Evolutionary conservation across 2,113 vertebrate genomes (phyloP).

Genomic region (Gila orcuttii): DNA sequence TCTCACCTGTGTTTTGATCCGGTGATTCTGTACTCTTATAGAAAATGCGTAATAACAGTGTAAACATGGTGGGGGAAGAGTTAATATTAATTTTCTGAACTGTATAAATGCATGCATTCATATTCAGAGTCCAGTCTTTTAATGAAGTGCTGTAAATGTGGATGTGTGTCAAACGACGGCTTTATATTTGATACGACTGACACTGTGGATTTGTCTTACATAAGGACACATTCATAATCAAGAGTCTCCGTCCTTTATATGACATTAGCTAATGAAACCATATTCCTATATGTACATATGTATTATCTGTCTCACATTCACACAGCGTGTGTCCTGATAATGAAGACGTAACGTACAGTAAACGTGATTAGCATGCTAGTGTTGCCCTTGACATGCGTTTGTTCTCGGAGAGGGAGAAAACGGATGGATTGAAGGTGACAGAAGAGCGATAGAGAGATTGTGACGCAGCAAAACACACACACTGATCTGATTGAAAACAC

Average conservation of each 20-base stretch:
- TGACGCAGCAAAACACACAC: too few species aligned
- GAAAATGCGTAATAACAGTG: too few species aligned
- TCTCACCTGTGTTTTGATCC: too few species aligned
- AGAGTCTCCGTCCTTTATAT: neutral
- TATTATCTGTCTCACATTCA: neutral
- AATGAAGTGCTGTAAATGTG: neutral
- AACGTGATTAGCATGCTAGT: too few species aligned
- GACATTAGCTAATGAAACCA: neutral
- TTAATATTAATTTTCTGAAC: neutral
- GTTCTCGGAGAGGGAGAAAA: too few species aligned
- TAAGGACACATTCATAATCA: neutral
- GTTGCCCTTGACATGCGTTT: too few species aligned
- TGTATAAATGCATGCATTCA: too few species aligned
- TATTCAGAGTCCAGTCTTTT: neutral
- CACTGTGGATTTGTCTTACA: neutral
- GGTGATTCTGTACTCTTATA: too few species aligned
- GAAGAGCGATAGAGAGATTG: too few species aligned
- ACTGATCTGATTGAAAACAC: too few species aligned
- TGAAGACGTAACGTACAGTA: neutral
- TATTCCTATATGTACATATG: neutral
- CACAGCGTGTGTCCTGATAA: neutral
- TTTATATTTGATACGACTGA: neutral
- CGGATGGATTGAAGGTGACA: too few species aligned
- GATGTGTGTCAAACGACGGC: neutral
- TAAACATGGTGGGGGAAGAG: neutral